Evolutionary conservation across 2,113 vertebrate species (phyloP).

Genomic region (Zosterops hypoxanthus): DNA sequence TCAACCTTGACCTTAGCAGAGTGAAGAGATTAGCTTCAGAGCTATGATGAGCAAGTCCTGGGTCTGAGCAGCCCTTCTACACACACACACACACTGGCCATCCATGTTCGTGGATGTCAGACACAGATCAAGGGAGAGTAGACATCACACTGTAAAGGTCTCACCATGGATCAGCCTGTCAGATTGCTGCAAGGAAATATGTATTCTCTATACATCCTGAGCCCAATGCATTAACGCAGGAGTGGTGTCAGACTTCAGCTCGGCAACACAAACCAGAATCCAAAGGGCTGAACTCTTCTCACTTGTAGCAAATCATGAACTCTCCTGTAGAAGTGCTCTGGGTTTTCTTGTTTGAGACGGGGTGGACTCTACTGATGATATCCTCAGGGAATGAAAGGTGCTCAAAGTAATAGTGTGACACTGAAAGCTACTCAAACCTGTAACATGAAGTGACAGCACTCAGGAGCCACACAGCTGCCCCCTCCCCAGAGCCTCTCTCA

Average conservation of each 20-base stretch:
- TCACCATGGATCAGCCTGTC: background rate
- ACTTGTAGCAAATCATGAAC: background rate
- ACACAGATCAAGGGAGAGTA: background rate
- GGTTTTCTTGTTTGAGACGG: background rate
- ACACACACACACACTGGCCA: background rate
- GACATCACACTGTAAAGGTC: background rate
- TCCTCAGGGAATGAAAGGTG: background rate
- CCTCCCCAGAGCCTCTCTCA: background rate
- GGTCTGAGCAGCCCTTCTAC: background rate
- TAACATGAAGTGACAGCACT: background rate
- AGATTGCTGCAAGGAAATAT: background rate
- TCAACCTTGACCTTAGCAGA: background rate
- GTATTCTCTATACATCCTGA: background rate
- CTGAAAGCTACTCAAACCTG: background rate
- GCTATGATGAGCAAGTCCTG: background rate
- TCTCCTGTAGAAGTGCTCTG: background rate
- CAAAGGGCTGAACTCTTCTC: background rate
- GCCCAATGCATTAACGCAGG: background rate
- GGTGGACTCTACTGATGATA: background rate
- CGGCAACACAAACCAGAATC: background rate
- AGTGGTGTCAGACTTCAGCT: background rate
- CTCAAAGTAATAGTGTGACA: background rate
- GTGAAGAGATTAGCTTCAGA: background rate
- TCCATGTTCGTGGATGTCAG: background rate
- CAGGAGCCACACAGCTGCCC: background rate